These are phyloP conservation scores for Xestia rhomboidea DNA, from an alignment of 2,888 invertebrate species.

Conservation along the genomic window DNA sequence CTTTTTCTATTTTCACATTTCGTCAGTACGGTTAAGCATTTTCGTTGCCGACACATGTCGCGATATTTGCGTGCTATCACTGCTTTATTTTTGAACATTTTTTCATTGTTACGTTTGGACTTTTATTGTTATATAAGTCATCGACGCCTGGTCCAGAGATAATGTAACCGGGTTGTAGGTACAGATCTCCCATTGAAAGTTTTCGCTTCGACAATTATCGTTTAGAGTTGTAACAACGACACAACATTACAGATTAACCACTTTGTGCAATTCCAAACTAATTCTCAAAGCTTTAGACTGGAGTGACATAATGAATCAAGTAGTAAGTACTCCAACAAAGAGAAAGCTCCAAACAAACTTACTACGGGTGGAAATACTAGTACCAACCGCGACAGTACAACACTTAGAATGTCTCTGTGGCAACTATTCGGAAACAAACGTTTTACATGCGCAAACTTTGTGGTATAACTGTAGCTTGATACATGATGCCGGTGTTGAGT, in stretches of 20 bases:
- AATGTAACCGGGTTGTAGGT: no score
- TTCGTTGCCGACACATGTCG: no score
- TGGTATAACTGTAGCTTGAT: neutral
- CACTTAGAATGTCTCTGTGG: neutral
- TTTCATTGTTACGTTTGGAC: no score
- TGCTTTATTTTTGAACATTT: no score
- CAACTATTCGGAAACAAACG: neutral
- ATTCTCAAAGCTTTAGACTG: neutral
- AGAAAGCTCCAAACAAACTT: neutral
- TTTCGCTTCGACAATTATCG: no score
- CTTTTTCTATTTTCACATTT: no score
- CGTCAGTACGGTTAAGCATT: no score
- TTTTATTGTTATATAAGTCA: no score
- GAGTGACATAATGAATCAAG: neutral
- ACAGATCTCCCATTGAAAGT: no score
- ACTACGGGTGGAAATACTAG: neutral
- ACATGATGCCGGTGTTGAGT: neutral
- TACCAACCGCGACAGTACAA: neutral
- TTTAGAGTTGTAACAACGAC: no score
- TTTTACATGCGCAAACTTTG: neutral
- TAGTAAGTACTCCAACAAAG: neutral
- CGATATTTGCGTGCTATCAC: no score
- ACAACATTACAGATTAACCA: neutral
- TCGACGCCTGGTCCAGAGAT: no score
- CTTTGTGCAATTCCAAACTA: neutral